Conservation (phyloP, 2,113 vertebrate species). For the Anseranas semipalmata region DNA sequence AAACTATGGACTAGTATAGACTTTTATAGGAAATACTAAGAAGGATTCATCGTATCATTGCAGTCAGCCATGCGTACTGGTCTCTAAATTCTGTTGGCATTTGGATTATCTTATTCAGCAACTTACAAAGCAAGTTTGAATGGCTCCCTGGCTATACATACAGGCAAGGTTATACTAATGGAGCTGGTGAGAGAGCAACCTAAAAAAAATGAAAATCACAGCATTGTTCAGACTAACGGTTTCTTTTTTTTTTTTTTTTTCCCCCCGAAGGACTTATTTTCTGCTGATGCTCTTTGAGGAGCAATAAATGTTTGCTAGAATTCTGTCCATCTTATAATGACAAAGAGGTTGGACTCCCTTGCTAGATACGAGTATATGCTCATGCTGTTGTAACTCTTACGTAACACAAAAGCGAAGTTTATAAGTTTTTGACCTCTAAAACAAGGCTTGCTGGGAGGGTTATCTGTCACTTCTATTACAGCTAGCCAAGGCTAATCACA, state of each 20-base stretch:
- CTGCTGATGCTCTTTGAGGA: not conserved
- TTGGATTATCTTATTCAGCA: not conserved
- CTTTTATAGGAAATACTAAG: not conserved
- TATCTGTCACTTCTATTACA: not conserved
- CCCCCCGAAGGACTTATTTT: not conserved
- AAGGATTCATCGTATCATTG: not conserved
- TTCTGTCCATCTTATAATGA: not conserved
- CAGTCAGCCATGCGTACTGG: not conserved
- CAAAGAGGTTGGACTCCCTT: not conserved
- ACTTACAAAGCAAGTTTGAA: not conserved
- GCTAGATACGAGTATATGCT: not conserved
- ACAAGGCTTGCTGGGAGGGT: not conserved
- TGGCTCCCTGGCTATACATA: not conserved
- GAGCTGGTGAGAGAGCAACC: not conserved
- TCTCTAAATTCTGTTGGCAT: not conserved
- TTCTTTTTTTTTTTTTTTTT: not conserved
- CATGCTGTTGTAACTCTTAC: not conserved
- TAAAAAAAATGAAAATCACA: not conserved
- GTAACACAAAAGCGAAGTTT: not conserved
- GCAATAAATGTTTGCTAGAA: not conserved
- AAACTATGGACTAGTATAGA: too few species aligned
- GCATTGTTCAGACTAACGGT: not conserved
- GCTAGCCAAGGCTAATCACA: not conserved
- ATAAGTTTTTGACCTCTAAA: not conserved
- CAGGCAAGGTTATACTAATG: not conserved